Evolutionary conservation across 2,797 vertebrate species (phyloP).

Genomic region (Takifugu rubripes): DNA sequence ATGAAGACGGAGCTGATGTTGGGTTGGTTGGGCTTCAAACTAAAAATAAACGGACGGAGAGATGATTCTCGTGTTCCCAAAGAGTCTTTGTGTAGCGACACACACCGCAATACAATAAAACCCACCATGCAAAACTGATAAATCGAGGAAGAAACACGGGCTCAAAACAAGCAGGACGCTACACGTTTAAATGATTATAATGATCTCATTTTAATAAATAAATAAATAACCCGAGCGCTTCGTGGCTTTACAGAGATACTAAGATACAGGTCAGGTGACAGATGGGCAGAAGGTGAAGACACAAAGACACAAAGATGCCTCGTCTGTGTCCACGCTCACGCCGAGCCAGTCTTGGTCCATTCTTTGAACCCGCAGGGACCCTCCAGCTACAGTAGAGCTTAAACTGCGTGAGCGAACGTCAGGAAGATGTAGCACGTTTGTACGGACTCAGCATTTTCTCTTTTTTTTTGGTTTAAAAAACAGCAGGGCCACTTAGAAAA

Average conservation of each 20-base stretch:
- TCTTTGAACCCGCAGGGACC: no score
- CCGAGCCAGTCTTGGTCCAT: not conserved
- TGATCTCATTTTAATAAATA: conserved; percentile 80
- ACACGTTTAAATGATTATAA: conserved; percentile 18
- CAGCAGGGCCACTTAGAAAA: conserved; percentile 9
- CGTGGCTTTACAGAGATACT: conserved; percentile 56
- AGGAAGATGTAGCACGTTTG: conserved; percentile 22
- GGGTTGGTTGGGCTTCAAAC: no score
- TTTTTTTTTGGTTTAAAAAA: conserved; percentile 13
- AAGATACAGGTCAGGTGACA: conserved; percentile 64
- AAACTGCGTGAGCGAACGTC: conserved; percentile 11
- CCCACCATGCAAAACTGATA: no score
- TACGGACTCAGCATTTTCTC: conserved; percentile 41
- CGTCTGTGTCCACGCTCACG: conserved; percentile 36
- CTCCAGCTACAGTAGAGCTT: conserved; percentile 9
- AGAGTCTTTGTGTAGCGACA: no score
- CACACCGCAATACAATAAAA: no score
- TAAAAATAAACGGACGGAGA: no score
- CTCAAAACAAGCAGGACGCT: no score
- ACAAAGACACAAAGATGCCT: conserved; percentile 42
- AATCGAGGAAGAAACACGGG: no score
- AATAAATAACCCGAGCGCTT: conserved; percentile 80
- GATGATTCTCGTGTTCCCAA: no score
- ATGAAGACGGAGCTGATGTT: no score
- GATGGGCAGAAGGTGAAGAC: conserved; percentile 31